Base-by-base conservation (phyloP, 2,888 invertebrate species). In the Tiliacea citrago region DNA sequence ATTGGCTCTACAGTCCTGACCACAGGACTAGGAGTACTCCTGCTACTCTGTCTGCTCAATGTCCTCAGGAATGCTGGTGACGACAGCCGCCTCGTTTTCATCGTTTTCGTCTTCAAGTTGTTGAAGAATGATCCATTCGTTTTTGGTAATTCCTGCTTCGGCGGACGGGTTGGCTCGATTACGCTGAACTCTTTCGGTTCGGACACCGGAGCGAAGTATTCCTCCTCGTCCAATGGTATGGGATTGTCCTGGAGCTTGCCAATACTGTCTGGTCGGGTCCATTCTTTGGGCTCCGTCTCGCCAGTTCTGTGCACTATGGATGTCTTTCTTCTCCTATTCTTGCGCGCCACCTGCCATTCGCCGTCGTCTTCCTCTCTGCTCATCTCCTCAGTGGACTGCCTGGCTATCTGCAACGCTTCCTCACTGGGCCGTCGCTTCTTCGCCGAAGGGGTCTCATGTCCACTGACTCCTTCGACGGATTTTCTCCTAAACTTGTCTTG, bases 341-440 rank as follows among this genome's bases (percentile, higher is more conserved):
- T 96, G 42, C 93, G 95, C 74, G 94, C 96, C 42, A 93, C 91
- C 81, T 90, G 96, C 97, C 92, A 97, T 88, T 96, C 97, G 67
- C 90, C 97, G 57, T 93, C 94, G 7, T 94, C 94, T 13, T 93
- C 94, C 0, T 96, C 96, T 71, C 97, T 97, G 35, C 78, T 86
- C 75, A 97, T 91, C 42, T 97, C 94, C 67, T 97, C 97, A 51
- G 96, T 93, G 72, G 97, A 97, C 39, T 97, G 97, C 39, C 97
- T 97, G 0, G 96, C 96, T 77, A 97, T 97, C 78, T 96, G 96
- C 89, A 97, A 93, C 0, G 97, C 97, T 89, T 98, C 98, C 88
- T 98, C 98, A 89, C 98, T 98, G 0, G 98, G 98, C 67, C 98
- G 95, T 47, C 97, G 97, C 78, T 97, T 97, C 85, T 97, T 97